Base-by-base conservation (phyloP, 2,888 invertebrate genomes). In the Eupithecia exiguata region DNA sequence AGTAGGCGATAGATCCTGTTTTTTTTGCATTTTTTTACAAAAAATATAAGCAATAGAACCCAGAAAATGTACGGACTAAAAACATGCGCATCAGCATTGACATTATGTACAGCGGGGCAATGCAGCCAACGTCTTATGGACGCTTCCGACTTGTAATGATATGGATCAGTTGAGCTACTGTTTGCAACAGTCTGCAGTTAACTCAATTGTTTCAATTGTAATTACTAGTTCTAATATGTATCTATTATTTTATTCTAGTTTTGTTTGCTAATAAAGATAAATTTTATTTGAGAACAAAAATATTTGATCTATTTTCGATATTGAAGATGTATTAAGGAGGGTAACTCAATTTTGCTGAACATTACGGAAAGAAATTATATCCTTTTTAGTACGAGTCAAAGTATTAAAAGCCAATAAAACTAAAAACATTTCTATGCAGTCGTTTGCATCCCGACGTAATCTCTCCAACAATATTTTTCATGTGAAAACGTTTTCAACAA, bases 1-100 rank as follows among this genome's bases (percentile, higher is more conserved):
- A 80, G 80, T 71, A 69, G 74, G 74, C 69, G 49, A 73, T 80
- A 78, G 79, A 79, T 70, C 74, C 68, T 40, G 61, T 66, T 69
- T 75, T 69, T 74, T 16, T 30, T 1, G 0, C 9, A 1, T 6
- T 18, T 9, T 35, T 61, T 30, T 65, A 61, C 16, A 16, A 30
- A 21, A n/a, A n/a, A n/a, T n/a, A n/a, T n/a, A n/a, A n/a, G n/a
- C 25, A 58, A 30, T 30, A 30, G 30, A 30, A 30, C 30, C n/a
- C n/a, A n/a, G n/a, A n/a, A n/a, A n/a, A n/a, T n/a, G n/a, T n/a
- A n/a, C n/a, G n/a, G n/a, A n/a, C n/a, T n/a, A n/a, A n/a, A n/a
- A n/a, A n/a, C n/a, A n/a, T n/a, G n/a, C n/a, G n/a, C n/a, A n/a
- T n/a, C n/a, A n/a, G n/a, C n/a, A n/a, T n/a, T n/a, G n/a, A n/a